Base-by-base conservation (phyloP, 2,113 vertebrate genomes). In the Triplophysa tibetana region DNA sequence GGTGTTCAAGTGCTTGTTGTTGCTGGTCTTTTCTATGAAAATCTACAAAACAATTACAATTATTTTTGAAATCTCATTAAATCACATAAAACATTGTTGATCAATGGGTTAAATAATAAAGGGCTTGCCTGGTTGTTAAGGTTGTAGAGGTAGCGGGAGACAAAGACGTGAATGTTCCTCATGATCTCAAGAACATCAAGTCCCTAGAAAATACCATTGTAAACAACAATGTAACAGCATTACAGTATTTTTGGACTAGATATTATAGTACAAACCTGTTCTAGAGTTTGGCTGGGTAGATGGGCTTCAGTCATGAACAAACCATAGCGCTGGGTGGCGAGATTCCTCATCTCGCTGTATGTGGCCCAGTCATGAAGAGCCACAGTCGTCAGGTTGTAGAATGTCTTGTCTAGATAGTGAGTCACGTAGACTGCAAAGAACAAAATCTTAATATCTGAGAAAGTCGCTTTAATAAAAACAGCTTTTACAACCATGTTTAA, bases 131-230 rank as follows among this genome's bases (percentile, higher is more conserved):
- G 98, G 89, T 99, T 99, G 91, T 99, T 99, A 79, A 99, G 95
- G 89, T 99, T 99, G 90, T 99, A 99, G 78, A 99, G 96, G 82
- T 98, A 99, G 78, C 96, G 95, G 0, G 97, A 99, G 52, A 99
- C 98, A 92, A 99, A 99, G 12, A 99, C 95, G 29, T 99, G 98
- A 88, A 99, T 99, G 88, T 99, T 99, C 90, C 98, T 96, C 98
- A 99, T 99, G 80, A 99, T 99, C 92, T 99, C 98, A 89, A 99
- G 87, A 82, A 99, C 98, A 83, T 99, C 98, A 85, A 99, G 90
- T 80, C 98, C 98, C 97, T 99, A 89, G 48, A 48, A 86, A 14
- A 83, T 26, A 23, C 19, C 19, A n/a, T 19, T n/a, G 1, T 21
- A n/a, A n/a, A 58, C 2, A 10, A 10, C n/a, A 10, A 58, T 58